Evolutionary conservation across 1,140 invertebrate genomes (phyloP).

Genomic region (Drosophila sulfurigaster): DNA sequence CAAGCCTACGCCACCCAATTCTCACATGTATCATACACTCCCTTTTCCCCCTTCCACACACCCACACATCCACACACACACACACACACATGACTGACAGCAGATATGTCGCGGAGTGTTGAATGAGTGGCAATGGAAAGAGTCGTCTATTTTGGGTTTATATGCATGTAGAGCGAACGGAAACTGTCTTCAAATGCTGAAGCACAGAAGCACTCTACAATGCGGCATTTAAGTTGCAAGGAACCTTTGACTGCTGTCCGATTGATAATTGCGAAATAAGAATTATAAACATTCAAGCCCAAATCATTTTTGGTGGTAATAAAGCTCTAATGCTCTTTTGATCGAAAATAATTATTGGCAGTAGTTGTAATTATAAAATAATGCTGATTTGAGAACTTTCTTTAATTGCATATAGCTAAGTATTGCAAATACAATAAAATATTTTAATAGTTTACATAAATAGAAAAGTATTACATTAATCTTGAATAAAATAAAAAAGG

Average conservation of each 20-base stretch:
- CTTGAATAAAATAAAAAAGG: no score
- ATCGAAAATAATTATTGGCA: no score
- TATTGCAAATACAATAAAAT: no score
- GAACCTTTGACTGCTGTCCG: neutral
- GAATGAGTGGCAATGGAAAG: constrained; percentile 43
- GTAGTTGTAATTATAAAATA: no score
- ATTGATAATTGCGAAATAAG: neutral
- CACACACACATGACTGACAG: constrained; percentile 39
- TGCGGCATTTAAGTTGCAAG: neutral
- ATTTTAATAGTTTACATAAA: no score
- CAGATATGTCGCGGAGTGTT: constrained; percentile 46
- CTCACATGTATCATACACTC: constrained; percentile 24
- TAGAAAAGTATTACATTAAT: no score
- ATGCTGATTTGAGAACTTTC: no score
- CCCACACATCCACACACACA: constrained; percentile 1
- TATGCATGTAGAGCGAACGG: constrained; percentile 25
- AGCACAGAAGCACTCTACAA: constrained; percentile 18
- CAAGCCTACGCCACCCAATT: constrained; percentile 34
- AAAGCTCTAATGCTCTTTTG: no score
- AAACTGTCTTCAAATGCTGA: constrained; percentile 34
- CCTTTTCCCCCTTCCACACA: constrained; percentile 10
- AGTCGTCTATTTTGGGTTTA: constrained; percentile 35
- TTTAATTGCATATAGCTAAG: no score
- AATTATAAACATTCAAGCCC: neutral
- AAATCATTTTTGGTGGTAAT: no score